These are phyloP conservation scores for Hoplias malabaricus DNA, from an alignment of 2,113 vertebrate genomes.

Conservation along the genomic window DNA sequence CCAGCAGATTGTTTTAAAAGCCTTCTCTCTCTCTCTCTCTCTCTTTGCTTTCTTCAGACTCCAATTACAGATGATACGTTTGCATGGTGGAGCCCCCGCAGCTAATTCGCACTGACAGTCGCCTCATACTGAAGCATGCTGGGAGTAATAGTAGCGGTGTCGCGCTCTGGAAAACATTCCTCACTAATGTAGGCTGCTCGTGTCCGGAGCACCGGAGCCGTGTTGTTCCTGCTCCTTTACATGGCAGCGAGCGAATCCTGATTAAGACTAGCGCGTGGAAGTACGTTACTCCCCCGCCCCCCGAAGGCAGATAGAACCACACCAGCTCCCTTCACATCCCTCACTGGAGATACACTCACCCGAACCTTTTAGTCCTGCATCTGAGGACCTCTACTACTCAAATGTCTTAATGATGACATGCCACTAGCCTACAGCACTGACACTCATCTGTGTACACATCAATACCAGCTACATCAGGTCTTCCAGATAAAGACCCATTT, in stretches of 20 bases:
- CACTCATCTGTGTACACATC: background rate
- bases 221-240: conserved; percentile 71
- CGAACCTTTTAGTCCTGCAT: background rate
- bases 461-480: too few relatives aligned
- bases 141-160: conserved; percentile 78
- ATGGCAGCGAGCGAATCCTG: conserved; percentile 75
- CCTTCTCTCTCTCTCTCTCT: conserved; percentile 60
- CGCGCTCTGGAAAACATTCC: conserved; percentile 77
- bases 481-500: too few relatives aligned
- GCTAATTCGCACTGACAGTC: conserved; percentile 83
- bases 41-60: conserved; percentile 56
- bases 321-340: conserved; percentile 52
- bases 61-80: conserved; percentile 81
- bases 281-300: conserved; percentile 62
- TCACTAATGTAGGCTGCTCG: conserved; percentile 74
- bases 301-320: conserved; percentile 64
- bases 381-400: background rate
- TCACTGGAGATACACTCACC: conserved; percentile 34
- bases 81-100: conserved; percentile 64
- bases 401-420: background rate
- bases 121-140: conserved; percentile 77
- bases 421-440: background rate
- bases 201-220: conserved; percentile 64
- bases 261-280: conserved; percentile 77
- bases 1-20: conserved; percentile 72